These are phyloP conservation scores for Tenthredo amoena DNA, from an alignment of 2,888 invertebrate species.

Conservation along the genomic window DNA sequence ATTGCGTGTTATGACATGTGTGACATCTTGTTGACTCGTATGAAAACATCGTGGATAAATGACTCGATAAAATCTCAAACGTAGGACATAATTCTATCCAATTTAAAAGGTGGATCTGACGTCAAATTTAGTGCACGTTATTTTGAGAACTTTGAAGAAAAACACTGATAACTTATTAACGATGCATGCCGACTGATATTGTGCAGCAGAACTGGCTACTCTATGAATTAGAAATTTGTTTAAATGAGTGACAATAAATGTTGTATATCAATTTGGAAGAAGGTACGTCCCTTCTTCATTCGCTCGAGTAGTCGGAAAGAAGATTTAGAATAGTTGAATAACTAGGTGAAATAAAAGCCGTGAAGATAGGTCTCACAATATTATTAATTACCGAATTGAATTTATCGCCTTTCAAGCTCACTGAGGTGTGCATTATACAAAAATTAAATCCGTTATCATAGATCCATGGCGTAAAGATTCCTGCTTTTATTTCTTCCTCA, in stretches of 20 bases:
- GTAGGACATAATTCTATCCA: not conserved
- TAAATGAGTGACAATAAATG: too few relatives aligned
- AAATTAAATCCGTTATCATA: not conserved
- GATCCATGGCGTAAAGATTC: not conserved
- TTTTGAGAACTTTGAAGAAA: not conserved
- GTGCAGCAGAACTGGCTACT: not conserved
- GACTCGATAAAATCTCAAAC: not conserved
- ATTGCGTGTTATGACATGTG: not conserved
- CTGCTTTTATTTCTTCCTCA: not conserved
- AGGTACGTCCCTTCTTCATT: not conserved
- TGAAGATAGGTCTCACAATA: not conserved
- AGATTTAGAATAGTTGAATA: slow-evolving; percentile 3
- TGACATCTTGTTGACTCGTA: not conserved
- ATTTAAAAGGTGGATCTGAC: not conserved
- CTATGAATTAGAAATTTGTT: too few relatives aligned
- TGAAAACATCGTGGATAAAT: not conserved
- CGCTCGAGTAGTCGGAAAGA: not conserved
- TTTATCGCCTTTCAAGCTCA: not conserved
- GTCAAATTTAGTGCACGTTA: not conserved
- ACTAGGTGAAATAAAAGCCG: not conserved
- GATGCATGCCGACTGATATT: not conserved
- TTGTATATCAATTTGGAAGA: too few relatives aligned
- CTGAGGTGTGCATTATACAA: not conserved
- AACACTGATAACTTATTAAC: not conserved
- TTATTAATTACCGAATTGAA: too few relatives aligned